Evolutionary conservation across 2,113 vertebrate genomes (phyloP).

Genomic region (Eurypyga helias): DNA sequence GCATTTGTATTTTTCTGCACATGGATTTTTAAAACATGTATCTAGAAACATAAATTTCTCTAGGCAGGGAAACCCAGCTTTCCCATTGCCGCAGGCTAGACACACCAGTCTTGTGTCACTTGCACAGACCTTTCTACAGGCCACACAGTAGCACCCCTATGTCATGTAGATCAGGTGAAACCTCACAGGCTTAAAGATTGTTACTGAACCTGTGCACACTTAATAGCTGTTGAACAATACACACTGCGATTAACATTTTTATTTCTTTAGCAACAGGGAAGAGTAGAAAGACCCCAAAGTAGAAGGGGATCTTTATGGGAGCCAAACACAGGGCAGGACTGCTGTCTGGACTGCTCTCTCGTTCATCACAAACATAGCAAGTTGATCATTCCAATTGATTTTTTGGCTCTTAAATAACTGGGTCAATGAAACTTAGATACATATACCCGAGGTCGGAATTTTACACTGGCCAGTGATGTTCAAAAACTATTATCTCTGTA

Average conservation of each 20-base stretch:
- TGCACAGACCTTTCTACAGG: neutral
- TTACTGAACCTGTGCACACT: neutral
- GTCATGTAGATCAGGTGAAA: neutral
- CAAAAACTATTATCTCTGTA: neutral
- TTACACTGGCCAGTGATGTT: neutral
- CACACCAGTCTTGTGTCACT: neutral
- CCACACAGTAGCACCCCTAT: neutral
- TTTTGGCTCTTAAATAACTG: neutral
- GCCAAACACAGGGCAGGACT: neutral
- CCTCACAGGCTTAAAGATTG: neutral
- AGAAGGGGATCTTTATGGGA: rapidly evolving
- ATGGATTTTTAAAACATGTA: neutral
- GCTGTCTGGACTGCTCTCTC: neutral
- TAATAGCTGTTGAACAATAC: neutral
- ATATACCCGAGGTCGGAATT: neutral
- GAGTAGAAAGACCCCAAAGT: neutral
- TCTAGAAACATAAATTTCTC: neutral
- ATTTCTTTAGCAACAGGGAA: neutral
- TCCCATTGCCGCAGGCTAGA: neutral
- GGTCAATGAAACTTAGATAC: neutral
- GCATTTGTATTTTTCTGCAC: neutral
- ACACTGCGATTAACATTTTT: neutral
- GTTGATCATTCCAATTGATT: neutral
- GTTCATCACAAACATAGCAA: neutral
- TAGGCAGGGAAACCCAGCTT: neutral